phyloP scores from a whole-genome alignment of 2,797 vertebrate genomes.

The Sciurus carolinensis region DNA sequence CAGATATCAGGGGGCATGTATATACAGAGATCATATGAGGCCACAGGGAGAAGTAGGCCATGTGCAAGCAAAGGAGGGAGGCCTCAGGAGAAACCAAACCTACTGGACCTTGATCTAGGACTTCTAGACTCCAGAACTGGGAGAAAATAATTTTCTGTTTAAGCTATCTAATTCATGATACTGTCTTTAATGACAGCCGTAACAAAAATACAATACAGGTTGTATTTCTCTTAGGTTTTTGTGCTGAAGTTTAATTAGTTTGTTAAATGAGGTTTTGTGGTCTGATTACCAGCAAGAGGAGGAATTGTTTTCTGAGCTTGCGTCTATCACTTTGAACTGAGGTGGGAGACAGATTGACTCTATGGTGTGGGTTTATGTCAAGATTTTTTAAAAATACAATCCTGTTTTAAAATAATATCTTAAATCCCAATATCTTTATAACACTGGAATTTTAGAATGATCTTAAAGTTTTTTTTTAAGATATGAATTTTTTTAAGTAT shows the following conservation, averaged over 20 bases:
- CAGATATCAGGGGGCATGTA: not conserved
- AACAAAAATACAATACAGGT: not conserved
- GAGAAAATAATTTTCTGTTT: slow-evolving; percentile 35
- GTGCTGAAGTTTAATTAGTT: not conserved
- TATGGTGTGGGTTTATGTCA: not conserved
- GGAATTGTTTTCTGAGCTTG: not conserved
- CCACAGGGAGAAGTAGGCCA: not conserved
- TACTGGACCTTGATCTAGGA: not conserved
- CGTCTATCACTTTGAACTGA: not conserved
- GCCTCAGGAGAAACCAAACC: not conserved
- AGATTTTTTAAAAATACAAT: not conserved
- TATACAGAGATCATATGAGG: not conserved
- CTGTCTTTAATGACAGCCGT: not conserved
- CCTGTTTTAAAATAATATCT: not conserved
- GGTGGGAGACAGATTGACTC: not conserved
- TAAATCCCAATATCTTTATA: not conserved
- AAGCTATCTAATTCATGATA: not conserved
- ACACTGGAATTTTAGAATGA: slow-evolving; percentile 9
- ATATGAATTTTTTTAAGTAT: not conserved
- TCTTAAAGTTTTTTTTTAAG: not conserved
- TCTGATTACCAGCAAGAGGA: not conserved
- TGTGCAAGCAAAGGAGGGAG: not conserved
- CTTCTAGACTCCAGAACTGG: not conserved
- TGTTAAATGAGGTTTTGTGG: slow-evolving; percentile 37
- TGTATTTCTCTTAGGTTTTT: not conserved